A percentile compares a stretch with the other conserved stretches of the same genome.
phyloP scores from a whole-genome alignment of 1,140 invertebrate species.

The Macrocentrus cingulum region DNA sequence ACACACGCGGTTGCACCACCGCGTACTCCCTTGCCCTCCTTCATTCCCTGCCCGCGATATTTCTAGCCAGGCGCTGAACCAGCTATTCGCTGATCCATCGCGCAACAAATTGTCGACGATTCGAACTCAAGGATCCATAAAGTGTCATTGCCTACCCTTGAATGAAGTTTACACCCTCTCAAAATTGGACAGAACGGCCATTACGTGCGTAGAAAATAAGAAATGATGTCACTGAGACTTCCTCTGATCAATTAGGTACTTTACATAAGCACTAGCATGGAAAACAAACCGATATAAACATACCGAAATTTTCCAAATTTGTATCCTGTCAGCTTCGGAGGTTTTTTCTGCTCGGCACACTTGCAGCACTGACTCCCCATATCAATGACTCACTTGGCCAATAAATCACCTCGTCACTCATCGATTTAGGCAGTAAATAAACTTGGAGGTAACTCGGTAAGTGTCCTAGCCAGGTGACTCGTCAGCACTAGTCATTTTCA shows the following conservation, averaged over 20 bases:
- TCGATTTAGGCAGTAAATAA: neutral
- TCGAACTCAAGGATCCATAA: slow-evolving; percentile 5
- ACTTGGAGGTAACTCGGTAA: neutral
- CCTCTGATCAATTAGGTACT: too few relatives aligned
- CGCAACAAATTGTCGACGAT: neutral
- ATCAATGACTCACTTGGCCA: slow-evolving; percentile 9
- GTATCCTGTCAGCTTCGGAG: slow-evolving; percentile 32
- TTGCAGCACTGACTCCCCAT: slow-evolving; percentile 63
- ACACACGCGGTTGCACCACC: slow-evolving; percentile 35
- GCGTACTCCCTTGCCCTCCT: neutral
- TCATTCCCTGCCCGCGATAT: slow-evolving; percentile 35
- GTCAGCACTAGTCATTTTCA: slow-evolving; percentile 8
- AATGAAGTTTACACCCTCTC: slow-evolving; percentile 11
- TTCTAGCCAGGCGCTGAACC: slow-evolving; percentile 36
- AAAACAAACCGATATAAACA: too few relatives aligned
- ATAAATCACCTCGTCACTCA: neutral
- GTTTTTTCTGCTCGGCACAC: slow-evolving; percentile 52
- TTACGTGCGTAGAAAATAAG: neutral
- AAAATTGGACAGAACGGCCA: neutral
- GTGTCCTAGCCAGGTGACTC: neutral
- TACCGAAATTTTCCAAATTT: slow-evolving; percentile 42
- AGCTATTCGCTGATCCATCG: slow-evolving; percentile 8
- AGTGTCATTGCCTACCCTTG: slow-evolving; percentile 31
- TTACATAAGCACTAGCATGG: too few relatives aligned
- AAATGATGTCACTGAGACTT: neutral